Percentiles rank a stretch among this genome's conserved stretches.
Conservation (phyloP, 2,113 vertebrate genomes). For the Sialia sialis region DNA sequence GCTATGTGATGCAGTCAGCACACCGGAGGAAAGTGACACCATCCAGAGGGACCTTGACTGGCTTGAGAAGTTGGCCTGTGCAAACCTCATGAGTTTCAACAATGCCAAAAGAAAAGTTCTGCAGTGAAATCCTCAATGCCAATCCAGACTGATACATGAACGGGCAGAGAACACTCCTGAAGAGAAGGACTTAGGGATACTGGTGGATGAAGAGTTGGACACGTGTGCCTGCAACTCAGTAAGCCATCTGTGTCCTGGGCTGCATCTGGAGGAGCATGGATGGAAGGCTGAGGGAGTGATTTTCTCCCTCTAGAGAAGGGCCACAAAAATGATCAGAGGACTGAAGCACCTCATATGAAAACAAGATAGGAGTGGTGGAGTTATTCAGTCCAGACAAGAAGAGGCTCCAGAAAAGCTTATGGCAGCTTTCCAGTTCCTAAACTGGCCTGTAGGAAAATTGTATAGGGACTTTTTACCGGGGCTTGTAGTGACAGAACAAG, state of each 20-base stretch:
- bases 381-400: background rate
- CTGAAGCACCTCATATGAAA: background rate
- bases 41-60: background rate
- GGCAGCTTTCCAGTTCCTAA: background rate
- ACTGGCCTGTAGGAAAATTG: background rate
- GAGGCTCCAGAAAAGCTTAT: background rate
- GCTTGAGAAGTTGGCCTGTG: background rate
- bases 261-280: fast-evolving
- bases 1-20: too few species aligned
- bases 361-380: background rate
- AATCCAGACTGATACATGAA: background rate
- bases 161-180: background rate
- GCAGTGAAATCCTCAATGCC: background rate
- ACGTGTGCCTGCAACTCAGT: background rate
- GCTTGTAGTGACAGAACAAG: background rate
- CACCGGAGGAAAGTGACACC: fast-evolving
- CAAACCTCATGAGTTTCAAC: background rate
- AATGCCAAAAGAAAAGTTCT: background rate
- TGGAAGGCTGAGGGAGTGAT: background rate
- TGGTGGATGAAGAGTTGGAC: background rate
- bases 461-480: background rate
- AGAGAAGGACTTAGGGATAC: background rate
- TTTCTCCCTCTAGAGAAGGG: background rate
- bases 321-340: background rate
- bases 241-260: fast-evolving